Evolutionary conservation across 1,140 invertebrate species (phyloP).

Genomic region (Eriocheir sinensis): DNA sequence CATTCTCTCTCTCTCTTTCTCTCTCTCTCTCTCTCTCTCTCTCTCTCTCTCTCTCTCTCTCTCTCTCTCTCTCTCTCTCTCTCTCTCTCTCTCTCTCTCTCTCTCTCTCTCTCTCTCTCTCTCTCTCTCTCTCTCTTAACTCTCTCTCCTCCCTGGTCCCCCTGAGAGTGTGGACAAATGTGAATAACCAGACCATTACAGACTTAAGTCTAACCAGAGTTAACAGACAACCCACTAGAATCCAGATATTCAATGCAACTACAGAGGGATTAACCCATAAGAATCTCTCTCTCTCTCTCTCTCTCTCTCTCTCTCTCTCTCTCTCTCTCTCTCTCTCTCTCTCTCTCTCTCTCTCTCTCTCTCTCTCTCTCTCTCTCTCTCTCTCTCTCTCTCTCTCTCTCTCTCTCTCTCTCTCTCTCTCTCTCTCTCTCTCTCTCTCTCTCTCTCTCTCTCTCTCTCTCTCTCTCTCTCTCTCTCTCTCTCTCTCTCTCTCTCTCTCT

Average conservation of each 20-base stretch:
- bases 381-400: constrained; percentile 17
- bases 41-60: constrained; percentile 22
- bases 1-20: too few species aligned
- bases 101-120: constrained; percentile 22
- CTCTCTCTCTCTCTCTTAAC: neutral
- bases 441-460: constrained; percentile 43
- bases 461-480: constrained; percentile 44
- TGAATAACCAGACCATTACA: too few species aligned
- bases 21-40: constrained; percentile 22
- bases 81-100: constrained; percentile 22
- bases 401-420: constrained; percentile 6
- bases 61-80: constrained; percentile 22
- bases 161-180: too few species aligned
- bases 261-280: too few species aligned
- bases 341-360: constrained; percentile 53
- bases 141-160: neutral
- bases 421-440: constrained; percentile 24
- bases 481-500: constrained; percentile 48
- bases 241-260: too few species aligned
- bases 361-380: constrained; percentile 52
- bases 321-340: constrained; percentile 57
- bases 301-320: constrained; percentile 54
- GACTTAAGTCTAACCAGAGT: too few species aligned
- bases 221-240: too few species aligned
- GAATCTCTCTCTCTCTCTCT: constrained; percentile 44